phyloP scores from a whole-genome alignment of 2,888 invertebrate genomes.

The Phyto melanocephala region DNA sequence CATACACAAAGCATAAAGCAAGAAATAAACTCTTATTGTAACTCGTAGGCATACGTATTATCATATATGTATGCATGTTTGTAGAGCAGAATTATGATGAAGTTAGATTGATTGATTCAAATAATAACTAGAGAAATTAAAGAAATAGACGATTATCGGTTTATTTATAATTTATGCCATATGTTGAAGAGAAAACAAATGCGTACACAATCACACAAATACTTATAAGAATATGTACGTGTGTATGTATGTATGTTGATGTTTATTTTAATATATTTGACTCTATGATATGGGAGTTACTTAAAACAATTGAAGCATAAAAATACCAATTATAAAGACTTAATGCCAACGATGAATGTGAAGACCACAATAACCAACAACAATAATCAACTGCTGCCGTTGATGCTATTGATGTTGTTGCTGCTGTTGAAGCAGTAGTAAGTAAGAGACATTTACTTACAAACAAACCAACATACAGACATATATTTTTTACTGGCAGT shows the following conservation, averaged over 20 bases:
- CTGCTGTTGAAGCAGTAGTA: slow-evolving; percentile 20
- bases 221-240: background rate
- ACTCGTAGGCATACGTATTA: too few relatives aligned
- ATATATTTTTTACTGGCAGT: background rate
- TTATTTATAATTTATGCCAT: slow-evolving; percentile 66
- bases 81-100: background rate
- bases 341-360: slow-evolving; percentile 48
- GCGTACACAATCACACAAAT: background rate
- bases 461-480: slow-evolving; percentile 27
- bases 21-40: too few relatives aligned
- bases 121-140: slow-evolving; percentile 41
- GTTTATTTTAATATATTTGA: background rate
- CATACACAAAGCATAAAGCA: background rate
- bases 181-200: slow-evolving; percentile 4
- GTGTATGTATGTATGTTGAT: background rate
- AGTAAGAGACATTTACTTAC: slow-evolving; percentile 43
- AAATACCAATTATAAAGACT: slow-evolving; percentile 66
- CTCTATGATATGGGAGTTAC: slow-evolving; percentile 44
- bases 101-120: slow-evolving; percentile 33
- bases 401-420: slow-evolving; percentile 3
- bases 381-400: slow-evolving; percentile 16
- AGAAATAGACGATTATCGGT: slow-evolving; percentile 52
- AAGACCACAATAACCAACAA: slow-evolving; percentile 50
- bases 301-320: slow-evolving; percentile 66
- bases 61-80: too few relatives aligned